Base-by-base conservation (phyloP, 2,797 vertebrate species). In the Anabas testudineus region DNA sequence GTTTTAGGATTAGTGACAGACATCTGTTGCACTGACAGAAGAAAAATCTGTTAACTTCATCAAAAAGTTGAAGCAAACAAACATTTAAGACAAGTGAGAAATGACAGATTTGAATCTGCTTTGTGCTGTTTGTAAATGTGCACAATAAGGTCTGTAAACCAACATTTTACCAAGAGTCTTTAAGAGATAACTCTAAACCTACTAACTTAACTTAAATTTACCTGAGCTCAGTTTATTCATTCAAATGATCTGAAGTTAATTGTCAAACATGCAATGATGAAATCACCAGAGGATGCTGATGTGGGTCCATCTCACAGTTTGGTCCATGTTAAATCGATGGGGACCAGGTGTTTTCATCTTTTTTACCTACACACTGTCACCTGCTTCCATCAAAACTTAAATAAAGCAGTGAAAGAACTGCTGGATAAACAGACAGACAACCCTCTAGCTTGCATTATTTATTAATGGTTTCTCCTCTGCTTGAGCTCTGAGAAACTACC, bases 401-500 rank as follows among this genome's bases (percentile, higher is more conserved):
- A 34, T 42, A 1, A 47, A 4, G 26, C 3, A 6, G 15, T 0
- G 55, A 14, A 2, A 9, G 45, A 59, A 19, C 54, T 65, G 22
- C 26, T 30, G 43, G 42, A 49, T 7, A 8, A 42, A 55, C 42
- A 49, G 32, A 48, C 6, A 28, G 61, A 14, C 65, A 37, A 39
- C 39, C 30, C 32, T 54, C 48, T 34, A 55, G 39, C 7, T 53
- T 13, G 4, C 6, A 56, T 76, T 21, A 70, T 22, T n/a, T 34
- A 48, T 67, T 42, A 22, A 54, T 64, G 74, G 54, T 57, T 80
- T 57, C 45, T 36, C 15, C 56, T 48, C 32, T 28, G 47, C 43
- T 65, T 4, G 2, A 3, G 12, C 28, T 52, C 28, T 4, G 42
- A 54, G 52, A 47, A 51, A 48, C 73, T 13, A 15, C 66, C 18